phyloP scores from a whole-genome alignment of 2,888 invertebrate species.

The Anoncus sp. region DNA sequence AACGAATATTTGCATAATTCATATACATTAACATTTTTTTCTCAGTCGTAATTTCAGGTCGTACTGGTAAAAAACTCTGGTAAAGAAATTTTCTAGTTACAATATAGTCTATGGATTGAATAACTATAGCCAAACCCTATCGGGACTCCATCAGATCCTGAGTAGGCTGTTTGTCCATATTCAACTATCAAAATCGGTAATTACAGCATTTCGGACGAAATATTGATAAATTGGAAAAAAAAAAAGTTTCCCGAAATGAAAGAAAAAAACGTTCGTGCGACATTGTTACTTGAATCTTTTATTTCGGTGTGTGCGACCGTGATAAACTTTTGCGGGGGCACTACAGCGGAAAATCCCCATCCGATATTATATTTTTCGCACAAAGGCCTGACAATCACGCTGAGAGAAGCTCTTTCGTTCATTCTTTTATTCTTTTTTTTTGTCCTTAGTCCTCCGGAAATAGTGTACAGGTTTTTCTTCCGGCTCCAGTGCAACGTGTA shows the following conservation, averaged over 20 bases:
- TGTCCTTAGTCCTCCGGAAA: too few species aligned
- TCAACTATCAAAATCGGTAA: too few species aligned
- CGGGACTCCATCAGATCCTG: too few species aligned
- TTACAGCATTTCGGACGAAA: too few species aligned
- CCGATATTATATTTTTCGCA: constrained; percentile 22
- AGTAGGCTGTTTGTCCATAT: too few species aligned
- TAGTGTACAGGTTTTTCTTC: too few species aligned
- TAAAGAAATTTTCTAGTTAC: not conserved
- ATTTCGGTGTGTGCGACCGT: not conserved
- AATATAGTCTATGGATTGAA: too few species aligned
- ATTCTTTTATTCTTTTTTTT: constrained; percentile 10
- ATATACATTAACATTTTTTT: constrained; percentile 15
- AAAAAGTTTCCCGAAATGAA: too few species aligned
- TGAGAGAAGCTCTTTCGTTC: constrained; percentile 28
- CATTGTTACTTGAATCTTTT: not conserved
- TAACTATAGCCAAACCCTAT: too few species aligned
- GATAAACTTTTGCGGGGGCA: constrained; percentile 4
- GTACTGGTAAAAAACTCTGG: not conserved
- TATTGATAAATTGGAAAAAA: too few species aligned
- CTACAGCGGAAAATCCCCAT: not conserved
- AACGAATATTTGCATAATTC: constrained; percentile 35
- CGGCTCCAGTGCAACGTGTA: too few species aligned
- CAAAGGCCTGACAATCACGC: constrained; percentile 34
- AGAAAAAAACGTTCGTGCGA: not conserved
- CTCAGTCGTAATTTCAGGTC: not conserved